Evolutionary conservation across 2,113 vertebrate species (phyloP).

Genomic region (Aleadryas rufinucha): DNA sequence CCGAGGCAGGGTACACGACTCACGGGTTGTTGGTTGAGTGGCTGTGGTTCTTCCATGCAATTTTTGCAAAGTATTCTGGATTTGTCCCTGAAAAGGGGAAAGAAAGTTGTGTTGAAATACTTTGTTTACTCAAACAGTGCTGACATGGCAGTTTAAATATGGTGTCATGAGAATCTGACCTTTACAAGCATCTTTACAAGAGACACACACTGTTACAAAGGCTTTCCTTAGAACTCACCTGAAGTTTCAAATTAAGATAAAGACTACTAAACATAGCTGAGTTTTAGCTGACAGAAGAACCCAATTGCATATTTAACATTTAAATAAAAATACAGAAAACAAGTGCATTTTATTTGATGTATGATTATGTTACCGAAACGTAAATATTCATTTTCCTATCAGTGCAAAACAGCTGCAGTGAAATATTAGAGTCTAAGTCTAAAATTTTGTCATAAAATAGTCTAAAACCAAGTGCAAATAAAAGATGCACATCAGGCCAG

Average conservation of each 20-base stretch:
- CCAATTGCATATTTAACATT: not conserved
- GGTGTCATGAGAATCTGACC: not conserved
- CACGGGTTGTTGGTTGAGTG: constrained; percentile 96
- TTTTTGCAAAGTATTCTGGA: constrained; percentile 94
- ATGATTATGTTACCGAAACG: not conserved
- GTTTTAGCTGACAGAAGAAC: not conserved
- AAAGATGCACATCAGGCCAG: not conserved
- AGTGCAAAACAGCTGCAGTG: not conserved
- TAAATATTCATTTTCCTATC: not conserved
- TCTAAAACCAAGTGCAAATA: not conserved
- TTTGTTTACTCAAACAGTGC: not conserved
- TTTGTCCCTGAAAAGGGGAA: constrained; percentile 82
- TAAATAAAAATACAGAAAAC: not conserved
- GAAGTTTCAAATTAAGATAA: not conserved
- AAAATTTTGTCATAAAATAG: not conserved
- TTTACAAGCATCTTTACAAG: not conserved
- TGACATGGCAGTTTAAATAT: not conserved
- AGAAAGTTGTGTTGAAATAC: not conserved
- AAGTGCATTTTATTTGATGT: not conserved
- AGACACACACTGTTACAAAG: not conserved
- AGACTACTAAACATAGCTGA: not conserved
- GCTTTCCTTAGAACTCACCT: not conserved
- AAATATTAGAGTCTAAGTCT: not conserved
- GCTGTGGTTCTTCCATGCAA: constrained; percentile 98
- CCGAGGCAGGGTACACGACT: constrained; percentile 40